phyloP scores from a whole-genome alignment of 2,888 invertebrate species.

The Tuberolachnus salignus region DNA sequence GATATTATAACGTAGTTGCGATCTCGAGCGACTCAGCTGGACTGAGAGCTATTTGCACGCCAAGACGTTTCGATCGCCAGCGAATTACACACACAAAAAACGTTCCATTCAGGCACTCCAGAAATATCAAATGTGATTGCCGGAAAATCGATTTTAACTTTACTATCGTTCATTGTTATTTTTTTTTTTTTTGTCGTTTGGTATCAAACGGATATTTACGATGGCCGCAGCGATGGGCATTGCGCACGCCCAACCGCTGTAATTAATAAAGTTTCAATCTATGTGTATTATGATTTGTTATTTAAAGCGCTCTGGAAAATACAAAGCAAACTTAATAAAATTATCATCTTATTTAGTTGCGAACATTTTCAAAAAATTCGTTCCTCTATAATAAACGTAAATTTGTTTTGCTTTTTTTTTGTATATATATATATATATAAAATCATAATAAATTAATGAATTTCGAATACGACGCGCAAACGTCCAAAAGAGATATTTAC shows the following conservation, averaged over 20 bases:
- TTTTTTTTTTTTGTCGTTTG: too few species aligned
- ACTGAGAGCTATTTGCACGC: too few species aligned
- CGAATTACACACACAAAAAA: too few species aligned
- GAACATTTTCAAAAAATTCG: background rate
- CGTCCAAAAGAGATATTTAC: slow-evolving; percentile 19
- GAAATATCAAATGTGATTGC: too few species aligned
- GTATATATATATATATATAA: background rate
- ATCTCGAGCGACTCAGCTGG: too few species aligned
- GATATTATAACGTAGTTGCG: too few species aligned
- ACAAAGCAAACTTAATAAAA: slow-evolving; percentile 4
- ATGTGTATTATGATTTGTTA: slow-evolving; percentile 14
- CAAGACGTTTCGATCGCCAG: too few species aligned
- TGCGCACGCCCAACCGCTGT: background rate
- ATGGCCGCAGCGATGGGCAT: background rate
- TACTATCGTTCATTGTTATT: too few species aligned
- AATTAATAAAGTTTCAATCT: slow-evolving; percentile 22
- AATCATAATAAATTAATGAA: background rate
- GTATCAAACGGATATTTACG: background rate
- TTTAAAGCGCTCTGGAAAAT: background rate
- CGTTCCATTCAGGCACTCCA: too few species aligned
- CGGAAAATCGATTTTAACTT: too few species aligned
- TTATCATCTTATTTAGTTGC: slow-evolving; percentile 11
- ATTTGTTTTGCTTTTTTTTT: background rate
- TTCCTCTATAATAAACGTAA: background rate
- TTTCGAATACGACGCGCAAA: slow-evolving; percentile 5